Conservation (phyloP, 1,140 invertebrate genomes). For the Eciton burchellii region DNA sequence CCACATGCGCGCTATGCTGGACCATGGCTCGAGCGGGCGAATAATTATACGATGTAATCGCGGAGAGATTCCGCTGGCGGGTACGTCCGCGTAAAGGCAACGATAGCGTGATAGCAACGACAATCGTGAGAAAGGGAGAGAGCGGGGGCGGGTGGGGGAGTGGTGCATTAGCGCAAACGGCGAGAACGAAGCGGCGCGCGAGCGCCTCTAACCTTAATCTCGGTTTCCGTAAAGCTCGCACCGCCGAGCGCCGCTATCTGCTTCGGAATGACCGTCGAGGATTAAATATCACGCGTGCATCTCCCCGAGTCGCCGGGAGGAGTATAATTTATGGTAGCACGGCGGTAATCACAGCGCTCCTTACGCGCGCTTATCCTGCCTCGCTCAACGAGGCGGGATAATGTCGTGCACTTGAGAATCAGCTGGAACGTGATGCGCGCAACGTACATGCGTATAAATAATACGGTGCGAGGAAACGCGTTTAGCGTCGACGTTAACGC, state of each 20-base stretch:
- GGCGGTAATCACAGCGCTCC: slow-evolving; percentile 27
- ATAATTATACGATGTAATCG: too few species aligned
- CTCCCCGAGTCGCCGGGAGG: slow-evolving; percentile 20
- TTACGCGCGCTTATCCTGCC: slow-evolving; percentile 20
- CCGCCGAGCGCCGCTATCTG: background rate
- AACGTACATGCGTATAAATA: slow-evolving; percentile 27
- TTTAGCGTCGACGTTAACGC: too few species aligned
- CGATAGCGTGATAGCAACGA: background rate
- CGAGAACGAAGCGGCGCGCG: background rate
- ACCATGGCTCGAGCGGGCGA: too few species aligned
- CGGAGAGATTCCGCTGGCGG: too few species aligned
- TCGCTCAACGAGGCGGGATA: slow-evolving; percentile 54
- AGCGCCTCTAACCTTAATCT: background rate
- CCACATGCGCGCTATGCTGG: too few species aligned
- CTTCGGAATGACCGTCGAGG: slow-evolving; percentile 9
- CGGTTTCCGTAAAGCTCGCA: slow-evolving; percentile 23
- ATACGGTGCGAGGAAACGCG: slow-evolving; percentile 10
- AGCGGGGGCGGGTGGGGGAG: too few species aligned
- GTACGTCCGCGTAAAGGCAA: too few species aligned
- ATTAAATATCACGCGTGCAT: slow-evolving; percentile 27
- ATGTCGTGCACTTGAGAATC: slow-evolving; percentile 58
- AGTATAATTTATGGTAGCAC: slow-evolving; percentile 42
- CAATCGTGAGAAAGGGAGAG: slow-evolving; percentile 2
- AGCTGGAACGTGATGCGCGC: slow-evolving; percentile 18
- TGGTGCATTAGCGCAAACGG: background rate